A percentile compares a stretch with the other conserved stretches of the same genome.
These are phyloP conservation scores for Ceratosolen solmsi DNA, from an alignment of 1,140 invertebrate genomes.

Conservation along the genomic window DNA sequence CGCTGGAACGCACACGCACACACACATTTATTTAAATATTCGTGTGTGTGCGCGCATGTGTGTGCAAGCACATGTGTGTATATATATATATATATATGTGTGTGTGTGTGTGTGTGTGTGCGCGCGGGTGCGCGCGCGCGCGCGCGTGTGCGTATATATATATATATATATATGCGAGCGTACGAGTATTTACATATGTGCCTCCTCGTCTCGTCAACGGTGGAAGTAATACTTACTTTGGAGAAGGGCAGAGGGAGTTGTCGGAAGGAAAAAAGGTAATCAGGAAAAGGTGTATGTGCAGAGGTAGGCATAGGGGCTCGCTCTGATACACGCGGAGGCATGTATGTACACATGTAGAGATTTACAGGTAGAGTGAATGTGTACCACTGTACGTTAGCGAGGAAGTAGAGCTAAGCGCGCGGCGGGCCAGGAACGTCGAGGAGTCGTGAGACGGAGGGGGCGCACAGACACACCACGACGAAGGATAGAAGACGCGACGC, in stretches of 20 bases:
- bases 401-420: not conserved
- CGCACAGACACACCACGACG: conserved; percentile 3
- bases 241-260: not conserved
- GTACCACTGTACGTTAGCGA: not conserved
- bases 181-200: not conserved
- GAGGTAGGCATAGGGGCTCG: no score
- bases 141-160: no score
- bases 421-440: not conserved
- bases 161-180: no score
- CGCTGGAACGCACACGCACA: not conserved
- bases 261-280: not conserved
- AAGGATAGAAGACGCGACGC: conserved; percentile 19
- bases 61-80: no score
- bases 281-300: no score
- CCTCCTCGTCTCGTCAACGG: not conserved
- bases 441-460: no score
- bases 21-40: not conserved
- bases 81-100: no score
- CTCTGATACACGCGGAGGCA: not conserved
- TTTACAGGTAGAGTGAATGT: not conserved
- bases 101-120: not conserved
- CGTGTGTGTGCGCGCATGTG: not conserved
- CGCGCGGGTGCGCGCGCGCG: no score
- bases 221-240: not conserved
- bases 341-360: not conserved